Evolutionary conservation across 2,797 vertebrate genomes (phyloP).

Genomic region (Paedocypris micromegethes): DNA sequence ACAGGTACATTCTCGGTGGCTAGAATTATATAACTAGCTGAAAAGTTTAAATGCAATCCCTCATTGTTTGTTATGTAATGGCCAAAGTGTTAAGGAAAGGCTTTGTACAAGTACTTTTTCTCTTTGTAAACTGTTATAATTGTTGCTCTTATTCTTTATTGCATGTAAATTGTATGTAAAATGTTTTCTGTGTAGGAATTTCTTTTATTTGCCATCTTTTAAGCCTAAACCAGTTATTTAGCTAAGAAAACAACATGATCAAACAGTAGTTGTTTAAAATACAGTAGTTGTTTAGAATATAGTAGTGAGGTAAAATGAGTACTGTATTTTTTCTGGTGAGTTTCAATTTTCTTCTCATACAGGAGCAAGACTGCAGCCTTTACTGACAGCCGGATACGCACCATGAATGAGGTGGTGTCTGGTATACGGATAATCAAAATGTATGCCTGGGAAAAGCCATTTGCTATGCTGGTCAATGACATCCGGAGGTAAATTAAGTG

Average conservation of each 20-base stretch:
- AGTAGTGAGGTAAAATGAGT: too few species aligned
- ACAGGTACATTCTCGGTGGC: constrained; percentile 70
- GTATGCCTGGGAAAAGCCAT: constrained; percentile 94
- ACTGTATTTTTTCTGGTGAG: neutral
- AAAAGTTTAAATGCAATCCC: constrained; percentile 7
- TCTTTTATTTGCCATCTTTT: too few species aligned
- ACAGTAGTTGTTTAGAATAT: too few species aligned
- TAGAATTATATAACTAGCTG: neutral
- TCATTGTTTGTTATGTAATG: neutral
- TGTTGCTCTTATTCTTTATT: too few species aligned
- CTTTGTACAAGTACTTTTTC: neutral
- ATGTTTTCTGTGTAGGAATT: too few species aligned
- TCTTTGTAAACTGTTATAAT: neutral
- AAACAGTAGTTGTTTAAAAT: too few species aligned
- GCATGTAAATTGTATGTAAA: too few species aligned
- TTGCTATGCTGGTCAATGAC: constrained; percentile 74
- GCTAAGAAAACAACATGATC: too few species aligned
- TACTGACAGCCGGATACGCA: constrained; percentile 85
- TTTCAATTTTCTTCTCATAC: neutral
- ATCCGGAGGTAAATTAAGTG: constrained; percentile 76
- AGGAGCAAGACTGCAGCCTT: constrained; percentile 83
- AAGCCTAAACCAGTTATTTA: too few species aligned
- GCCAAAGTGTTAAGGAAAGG: neutral
- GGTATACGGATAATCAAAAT: constrained; percentile 97
- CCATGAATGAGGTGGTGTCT: constrained; percentile 92